Conservation (phyloP, 2,113 vertebrate species). For the Phoenicopterus ruber region DNA sequence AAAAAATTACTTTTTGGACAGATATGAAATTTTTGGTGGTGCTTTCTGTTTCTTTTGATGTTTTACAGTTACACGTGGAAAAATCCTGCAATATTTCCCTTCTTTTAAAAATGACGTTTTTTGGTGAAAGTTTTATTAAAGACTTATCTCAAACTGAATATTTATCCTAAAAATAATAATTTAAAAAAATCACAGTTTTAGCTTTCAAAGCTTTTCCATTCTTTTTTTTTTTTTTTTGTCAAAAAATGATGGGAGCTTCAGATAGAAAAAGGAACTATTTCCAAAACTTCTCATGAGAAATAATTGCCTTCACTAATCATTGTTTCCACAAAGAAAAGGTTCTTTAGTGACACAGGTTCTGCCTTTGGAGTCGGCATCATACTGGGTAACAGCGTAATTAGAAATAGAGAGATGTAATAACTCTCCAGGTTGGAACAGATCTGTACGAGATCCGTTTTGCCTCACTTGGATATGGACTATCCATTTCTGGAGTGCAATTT, state of each 20-base stretch:
- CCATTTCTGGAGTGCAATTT: conserved; percentile 53
- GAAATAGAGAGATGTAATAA: conserved; percentile 56
- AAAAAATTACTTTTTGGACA: not conserved
- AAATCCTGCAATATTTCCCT: not conserved
- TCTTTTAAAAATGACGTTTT: not conserved
- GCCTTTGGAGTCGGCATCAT: conserved; percentile 63
- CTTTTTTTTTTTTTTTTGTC: not conserved
- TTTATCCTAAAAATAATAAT: not conserved
- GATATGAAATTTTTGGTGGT: fast-evolving
- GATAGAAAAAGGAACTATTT: not conserved
- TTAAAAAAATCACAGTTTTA: not conserved
- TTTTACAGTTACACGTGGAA: not conserved
- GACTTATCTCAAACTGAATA: not conserved
- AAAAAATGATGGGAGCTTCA: not conserved
- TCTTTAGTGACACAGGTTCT: conserved; percentile 50
- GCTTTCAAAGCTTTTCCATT: not conserved
- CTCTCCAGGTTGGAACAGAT: conserved; percentile 59
- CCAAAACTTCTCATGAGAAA: not conserved
- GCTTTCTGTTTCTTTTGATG: not conserved
- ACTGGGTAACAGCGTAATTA: conserved; percentile 55
- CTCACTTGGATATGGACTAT: conserved; percentile 53
- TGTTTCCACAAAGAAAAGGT: conserved; percentile 19
- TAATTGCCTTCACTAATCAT: conserved; percentile 35
- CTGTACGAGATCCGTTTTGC: conserved; percentile 34
- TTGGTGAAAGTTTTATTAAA: not conserved